phyloP scores from a whole-genome alignment of 2,888 invertebrate species.

The Epiblema foenella region DNA sequence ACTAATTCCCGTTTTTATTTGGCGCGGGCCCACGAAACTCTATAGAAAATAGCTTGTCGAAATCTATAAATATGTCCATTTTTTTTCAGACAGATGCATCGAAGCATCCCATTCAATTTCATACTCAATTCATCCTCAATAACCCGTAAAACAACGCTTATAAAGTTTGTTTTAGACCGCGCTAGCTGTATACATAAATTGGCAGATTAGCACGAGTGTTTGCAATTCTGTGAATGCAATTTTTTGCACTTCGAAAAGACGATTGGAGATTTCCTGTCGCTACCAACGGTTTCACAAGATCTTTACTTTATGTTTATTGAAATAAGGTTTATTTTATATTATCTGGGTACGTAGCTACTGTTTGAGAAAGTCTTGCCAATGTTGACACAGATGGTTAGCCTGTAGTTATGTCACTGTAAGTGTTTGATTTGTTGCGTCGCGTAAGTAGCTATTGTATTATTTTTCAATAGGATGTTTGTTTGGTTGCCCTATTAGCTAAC shows the following conservation, averaged over 20 bases:
- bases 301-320: not conserved
- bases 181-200: not conserved
- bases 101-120: conserved; percentile 44
- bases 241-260: conserved; percentile 47
- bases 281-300: not conserved
- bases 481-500: not conserved
- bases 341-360: conserved; percentile 11
- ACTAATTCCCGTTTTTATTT: conserved; percentile 47
- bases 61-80: conserved; percentile 47
- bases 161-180: not conserved
- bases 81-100: conserved; percentile 46
- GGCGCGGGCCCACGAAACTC: conserved; percentile 46
- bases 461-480: conserved; percentile 23
- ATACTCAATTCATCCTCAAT: not conserved
- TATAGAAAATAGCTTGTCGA: conserved; percentile 48
- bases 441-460: conserved; percentile 21
- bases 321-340: not conserved
- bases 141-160: not conserved
- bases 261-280: conserved; percentile 44
- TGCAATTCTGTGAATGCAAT: conserved; percentile 49
- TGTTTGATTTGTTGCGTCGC: conserved; percentile 33
- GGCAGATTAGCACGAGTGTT: conserved; percentile 46
- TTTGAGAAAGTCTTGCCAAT: conserved; percentile 47
- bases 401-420: conserved; percentile 54
- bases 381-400: conserved; percentile 58